These are phyloP conservation scores for Perccottus glenii DNA, from an alignment of 2,113 vertebrate species.

Conservation along the genomic window DNA sequence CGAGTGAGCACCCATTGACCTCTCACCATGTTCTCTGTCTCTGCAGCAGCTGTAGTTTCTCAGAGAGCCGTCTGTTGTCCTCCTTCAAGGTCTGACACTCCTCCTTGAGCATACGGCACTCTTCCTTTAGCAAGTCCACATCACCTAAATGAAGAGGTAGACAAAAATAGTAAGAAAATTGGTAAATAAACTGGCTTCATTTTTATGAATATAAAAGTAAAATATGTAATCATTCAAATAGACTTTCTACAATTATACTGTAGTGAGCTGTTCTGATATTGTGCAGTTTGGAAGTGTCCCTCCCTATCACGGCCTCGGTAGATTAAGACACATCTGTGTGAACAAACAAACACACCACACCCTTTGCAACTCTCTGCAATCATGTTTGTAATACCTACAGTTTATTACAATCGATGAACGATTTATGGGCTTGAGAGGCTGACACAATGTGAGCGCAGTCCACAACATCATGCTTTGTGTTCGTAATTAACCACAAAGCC, in stretches of 20 bases:
- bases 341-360: conserved; percentile 29
- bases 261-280: background rate
- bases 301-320: conserved; percentile 43
- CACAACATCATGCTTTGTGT: conserved; percentile 19
- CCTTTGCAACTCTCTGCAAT: conserved; percentile 24
- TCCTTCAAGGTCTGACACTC: conserved; percentile 84
- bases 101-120: conserved; percentile 80
- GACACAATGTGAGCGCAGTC: conserved; percentile 39
- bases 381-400: conserved; percentile 34
- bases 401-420: conserved; percentile 48
- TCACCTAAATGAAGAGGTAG: conserved; percentile 77
- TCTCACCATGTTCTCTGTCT: conserved; percentile 78
- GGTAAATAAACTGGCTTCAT: background rate
- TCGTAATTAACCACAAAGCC: conserved; percentile 25
- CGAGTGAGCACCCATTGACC: conserved; percentile 54
- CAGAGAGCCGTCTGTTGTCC: conserved; percentile 83
- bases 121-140: conserved; percentile 78
- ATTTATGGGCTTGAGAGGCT: conserved; percentile 53
- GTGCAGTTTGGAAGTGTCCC: conserved; percentile 8
- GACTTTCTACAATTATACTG: background rate
- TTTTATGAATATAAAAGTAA: too few species aligned
- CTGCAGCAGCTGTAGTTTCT: conserved; percentile 83
- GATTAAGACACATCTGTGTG: conserved; percentile 15
- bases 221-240: too few species aligned
- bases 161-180: background rate